phyloP scores from a whole-genome alignment of 2,113 vertebrate species.

The human region DNA sequence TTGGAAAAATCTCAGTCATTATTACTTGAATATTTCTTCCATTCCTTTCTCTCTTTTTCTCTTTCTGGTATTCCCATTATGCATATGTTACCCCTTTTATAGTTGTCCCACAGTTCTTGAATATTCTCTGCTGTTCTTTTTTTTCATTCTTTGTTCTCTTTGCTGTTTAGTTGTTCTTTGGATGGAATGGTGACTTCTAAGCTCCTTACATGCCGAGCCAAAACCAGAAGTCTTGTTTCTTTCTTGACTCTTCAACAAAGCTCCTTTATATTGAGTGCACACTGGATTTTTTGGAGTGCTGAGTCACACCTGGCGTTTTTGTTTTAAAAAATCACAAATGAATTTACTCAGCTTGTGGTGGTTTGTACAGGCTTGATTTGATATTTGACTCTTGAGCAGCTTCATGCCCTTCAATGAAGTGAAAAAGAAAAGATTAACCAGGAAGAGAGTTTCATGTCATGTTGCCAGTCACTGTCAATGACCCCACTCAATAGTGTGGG shows the following conservation, averaged over 20 bases:
- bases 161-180: not conserved
- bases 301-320: not conserved
- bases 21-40: not conserved
- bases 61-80: not conserved
- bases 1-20: not conserved
- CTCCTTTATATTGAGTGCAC: not conserved
- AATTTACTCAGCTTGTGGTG: not conserved
- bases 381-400: not conserved
- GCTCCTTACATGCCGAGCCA: not conserved
- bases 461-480: not conserved
- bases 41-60: not conserved
- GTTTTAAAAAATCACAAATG: not conserved
- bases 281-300: not conserved
- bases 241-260: not conserved
- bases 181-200: not conserved
- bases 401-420: not conserved
- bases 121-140: not conserved
- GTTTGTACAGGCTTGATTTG: not conserved
- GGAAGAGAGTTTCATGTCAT: not conserved
- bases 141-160: not conserved
- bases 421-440: not conserved
- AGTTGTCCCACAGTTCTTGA: no score
- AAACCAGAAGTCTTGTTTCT: not conserved
- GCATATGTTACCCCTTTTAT: not conserved
- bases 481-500: accelerated